Percentiles rank a stretch among this genome's conserved stretches.
phyloP scores from a whole-genome alignment of 2,113 vertebrate genomes.

The Propithecus coquereli region DNA sequence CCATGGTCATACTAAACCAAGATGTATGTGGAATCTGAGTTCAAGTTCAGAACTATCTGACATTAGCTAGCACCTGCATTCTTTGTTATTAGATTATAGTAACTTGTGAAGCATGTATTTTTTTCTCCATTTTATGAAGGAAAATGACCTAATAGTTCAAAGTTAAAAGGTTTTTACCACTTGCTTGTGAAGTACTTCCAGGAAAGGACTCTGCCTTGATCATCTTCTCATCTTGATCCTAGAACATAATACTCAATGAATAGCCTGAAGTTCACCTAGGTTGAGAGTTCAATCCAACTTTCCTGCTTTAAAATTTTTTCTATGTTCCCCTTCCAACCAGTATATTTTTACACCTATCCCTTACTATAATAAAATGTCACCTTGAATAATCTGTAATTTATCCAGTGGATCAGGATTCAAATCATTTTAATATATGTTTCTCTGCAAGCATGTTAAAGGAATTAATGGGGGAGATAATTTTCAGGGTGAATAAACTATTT shows the following conservation, averaged over 20 bases:
- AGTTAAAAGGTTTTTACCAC: neutral
- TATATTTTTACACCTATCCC: neutral
- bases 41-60: neutral
- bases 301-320: neutral
- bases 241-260: neutral
- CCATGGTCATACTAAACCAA: neutral
- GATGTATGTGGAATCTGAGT: neutral
- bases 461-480: slow-evolving; percentile 46
- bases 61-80: neutral
- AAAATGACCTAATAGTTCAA: neutral
- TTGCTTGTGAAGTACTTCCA: neutral
- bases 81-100: neutral
- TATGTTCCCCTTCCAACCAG: neutral
- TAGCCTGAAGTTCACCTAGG: neutral
- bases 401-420: slow-evolving; percentile 17
- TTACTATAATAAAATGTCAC: slow-evolving; percentile 50
- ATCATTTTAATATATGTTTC: slow-evolving; percentile 39
- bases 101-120: neutral
- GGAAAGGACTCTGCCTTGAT: neutral
- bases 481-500: slow-evolving; percentile 43
- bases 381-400: slow-evolving; percentile 43
- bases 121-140: neutral
- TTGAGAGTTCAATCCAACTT: neutral
- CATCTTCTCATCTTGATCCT: neutral
- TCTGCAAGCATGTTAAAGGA: slow-evolving; percentile 44